These are phyloP conservation scores for Aegithalos caudatus DNA, from an alignment of 2,113 vertebrate species.

Conservation along the genomic window DNA sequence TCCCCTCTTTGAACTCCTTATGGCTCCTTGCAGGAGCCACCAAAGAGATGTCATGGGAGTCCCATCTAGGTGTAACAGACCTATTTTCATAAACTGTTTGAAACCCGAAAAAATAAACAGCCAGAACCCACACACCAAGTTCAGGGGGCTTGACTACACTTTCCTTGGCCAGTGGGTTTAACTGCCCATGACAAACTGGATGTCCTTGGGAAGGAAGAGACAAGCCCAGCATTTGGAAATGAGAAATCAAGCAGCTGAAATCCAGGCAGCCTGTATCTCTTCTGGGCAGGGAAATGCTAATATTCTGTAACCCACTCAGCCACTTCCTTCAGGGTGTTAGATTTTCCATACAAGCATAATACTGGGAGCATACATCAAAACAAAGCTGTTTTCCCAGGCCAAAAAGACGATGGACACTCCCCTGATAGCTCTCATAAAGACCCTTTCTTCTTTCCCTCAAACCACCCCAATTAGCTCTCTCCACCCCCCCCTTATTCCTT, in stretches of 20 bases:
- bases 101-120: not conserved
- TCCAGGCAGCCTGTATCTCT: not conserved
- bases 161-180: not conserved
- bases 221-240: not conserved
- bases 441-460: not conserved
- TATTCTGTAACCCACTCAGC: not conserved
- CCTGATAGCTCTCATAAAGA: rapidly evolving
- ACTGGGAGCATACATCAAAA: not conserved
- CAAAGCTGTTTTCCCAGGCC: not conserved
- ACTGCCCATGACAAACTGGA: not conserved
- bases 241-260: not conserved
- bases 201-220: not conserved
- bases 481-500: not conserved
- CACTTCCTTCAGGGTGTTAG: not conserved
- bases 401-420: rapidly evolving
- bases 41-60: not conserved
- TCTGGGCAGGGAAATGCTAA: not conserved
- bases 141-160: not conserved
- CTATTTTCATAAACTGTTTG: not conserved
- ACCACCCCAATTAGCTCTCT: not conserved
- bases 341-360: not conserved
- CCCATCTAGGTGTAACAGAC: not conserved
- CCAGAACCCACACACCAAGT: not conserved
- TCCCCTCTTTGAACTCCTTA: not conserved
- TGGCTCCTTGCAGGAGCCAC: not conserved